These are phyloP conservation scores for Cinclus mexicanus DNA, from an alignment of 2,113 vertebrate species.

Conservation along the genomic window DNA sequence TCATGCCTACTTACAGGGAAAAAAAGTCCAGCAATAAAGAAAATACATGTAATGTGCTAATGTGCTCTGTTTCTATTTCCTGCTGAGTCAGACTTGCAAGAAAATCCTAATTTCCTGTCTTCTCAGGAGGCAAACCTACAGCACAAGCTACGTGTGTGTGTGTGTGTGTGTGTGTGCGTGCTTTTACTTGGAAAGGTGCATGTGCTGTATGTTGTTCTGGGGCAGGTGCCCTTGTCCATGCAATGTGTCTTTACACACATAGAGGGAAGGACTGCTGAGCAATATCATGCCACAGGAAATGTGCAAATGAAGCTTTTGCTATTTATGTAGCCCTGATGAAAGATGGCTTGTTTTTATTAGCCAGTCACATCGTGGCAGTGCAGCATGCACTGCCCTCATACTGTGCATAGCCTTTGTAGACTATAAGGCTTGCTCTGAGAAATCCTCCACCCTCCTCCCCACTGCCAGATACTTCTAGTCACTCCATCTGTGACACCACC, in stretches of 20 bases:
- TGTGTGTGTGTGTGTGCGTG: background rate
- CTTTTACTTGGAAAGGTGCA: background rate
- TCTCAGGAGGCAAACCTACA: background rate
- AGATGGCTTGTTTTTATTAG: background rate
- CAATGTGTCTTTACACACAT: accelerated
- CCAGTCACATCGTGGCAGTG: background rate
- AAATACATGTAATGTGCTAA: conserved; percentile 2
- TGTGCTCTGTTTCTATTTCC: background rate
- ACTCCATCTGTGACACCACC: background rate
- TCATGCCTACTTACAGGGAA: conserved; percentile 16
- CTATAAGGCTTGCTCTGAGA: background rate
- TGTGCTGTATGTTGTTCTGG: background rate
- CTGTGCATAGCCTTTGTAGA: background rate
- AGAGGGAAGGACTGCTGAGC: background rate
- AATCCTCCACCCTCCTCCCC: background rate
- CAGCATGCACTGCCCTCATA: accelerated
- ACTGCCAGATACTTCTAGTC: background rate
- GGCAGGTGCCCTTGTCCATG: background rate
- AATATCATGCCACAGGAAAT: background rate
- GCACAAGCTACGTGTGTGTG: background rate
- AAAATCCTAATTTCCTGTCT: background rate
- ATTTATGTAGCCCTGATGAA: background rate
- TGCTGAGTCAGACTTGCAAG: background rate
- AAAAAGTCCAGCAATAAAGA: conserved; percentile 72
- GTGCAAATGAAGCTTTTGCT: background rate